Base-by-base conservation (phyloP, 2,888 invertebrate species). In the Hemithea aestivaria region DNA sequence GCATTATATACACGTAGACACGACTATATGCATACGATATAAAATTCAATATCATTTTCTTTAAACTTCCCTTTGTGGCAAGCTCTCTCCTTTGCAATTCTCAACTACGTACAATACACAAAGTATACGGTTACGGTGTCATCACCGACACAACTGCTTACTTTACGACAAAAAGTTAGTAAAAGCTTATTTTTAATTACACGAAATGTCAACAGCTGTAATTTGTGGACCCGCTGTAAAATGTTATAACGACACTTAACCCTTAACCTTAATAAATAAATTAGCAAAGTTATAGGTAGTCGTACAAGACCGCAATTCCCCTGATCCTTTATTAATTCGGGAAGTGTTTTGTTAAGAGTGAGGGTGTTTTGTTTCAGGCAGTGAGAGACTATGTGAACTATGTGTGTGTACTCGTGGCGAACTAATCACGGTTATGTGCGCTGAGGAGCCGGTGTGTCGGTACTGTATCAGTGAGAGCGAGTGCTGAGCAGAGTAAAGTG, bases 381-480 rank as follows among this genome's bases (percentile, higher is more conserved):
- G 51, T 53, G 58, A 57, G 54, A 50, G 47, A 35, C 51, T 47
- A 51, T 46, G 51, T 49, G 48, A 60, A 70, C 64, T 65, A 77
- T 75, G 78, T 64, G 62, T 54, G 68, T 58, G 62, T 66, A 62
- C 64, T 61, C 58, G 67, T 69, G 66, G 64, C 66, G 73, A 70
- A 76, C 76, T 76, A 69, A 63, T 49, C 49, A 54, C 41, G 35
- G 50, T 50, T 45, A 49, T 51, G 51, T 52, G 53, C 26, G 37
- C 30, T 47, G 43, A 39, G 32, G 30, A 27, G 23, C 24, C 31
- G 28, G 42, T 11, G 44, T n/a, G n/a, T n/a, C n/a, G n/a, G n/a
- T 34, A 44, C 44, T 37, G 11, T 36, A 32, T 26, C 35, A 40
- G 48, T 49, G 42, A 42, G 22, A 45, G 36, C 27, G 27, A 30